Percentiles rank a stretch among this genome's conserved stretches.
Evolutionary conservation across 2,888 invertebrate species (phyloP).

Genomic region (Amiota minor): DNA sequence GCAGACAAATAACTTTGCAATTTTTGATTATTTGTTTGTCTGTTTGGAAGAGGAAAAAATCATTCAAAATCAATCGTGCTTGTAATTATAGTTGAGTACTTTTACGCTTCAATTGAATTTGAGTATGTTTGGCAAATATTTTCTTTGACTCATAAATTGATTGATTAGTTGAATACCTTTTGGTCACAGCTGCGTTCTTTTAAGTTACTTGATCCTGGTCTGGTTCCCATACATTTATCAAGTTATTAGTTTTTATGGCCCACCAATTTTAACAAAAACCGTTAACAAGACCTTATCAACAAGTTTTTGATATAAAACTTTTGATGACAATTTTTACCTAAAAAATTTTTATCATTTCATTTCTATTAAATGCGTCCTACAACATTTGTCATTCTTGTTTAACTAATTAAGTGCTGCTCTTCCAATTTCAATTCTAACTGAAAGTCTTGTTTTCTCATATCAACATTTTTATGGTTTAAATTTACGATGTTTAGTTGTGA

Average conservation of each 20-base stretch:
- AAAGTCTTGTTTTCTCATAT: slow-evolving; percentile 43
- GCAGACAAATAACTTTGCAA: slow-evolving; percentile 3
- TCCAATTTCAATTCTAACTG: not conserved
- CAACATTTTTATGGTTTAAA: slow-evolving; percentile 60
- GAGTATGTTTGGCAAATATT: not conserved
- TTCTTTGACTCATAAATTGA: not conserved
- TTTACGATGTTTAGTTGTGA: slow-evolving; percentile 51
- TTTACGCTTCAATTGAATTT: not conserved
- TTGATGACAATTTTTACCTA: slow-evolving; percentile 35
- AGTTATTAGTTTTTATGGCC: slow-evolving; percentile 15
- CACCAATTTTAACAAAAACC: slow-evolving; percentile 53
- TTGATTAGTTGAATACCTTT: not conserved
- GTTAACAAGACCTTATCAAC: slow-evolving; percentile 60
- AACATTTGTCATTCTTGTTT: not conserved
- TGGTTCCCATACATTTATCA: not conserved
- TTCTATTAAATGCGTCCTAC: not conserved
- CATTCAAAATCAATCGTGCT: slow-evolving; percentile 63
- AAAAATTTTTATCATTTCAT: not conserved
- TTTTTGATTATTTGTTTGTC: not conserved
- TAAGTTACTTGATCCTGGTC: not conserved
- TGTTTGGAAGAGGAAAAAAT: slow-evolving; percentile 18
- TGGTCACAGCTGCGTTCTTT: not conserved
- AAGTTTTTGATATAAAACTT: slow-evolving; percentile 38
- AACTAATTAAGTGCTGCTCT: slow-evolving; percentile 16
- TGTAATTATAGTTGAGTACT: slow-evolving; percentile 51